Base-by-base conservation (phyloP, 2,888 invertebrate genomes). In the Hecatera dysodea region DNA sequence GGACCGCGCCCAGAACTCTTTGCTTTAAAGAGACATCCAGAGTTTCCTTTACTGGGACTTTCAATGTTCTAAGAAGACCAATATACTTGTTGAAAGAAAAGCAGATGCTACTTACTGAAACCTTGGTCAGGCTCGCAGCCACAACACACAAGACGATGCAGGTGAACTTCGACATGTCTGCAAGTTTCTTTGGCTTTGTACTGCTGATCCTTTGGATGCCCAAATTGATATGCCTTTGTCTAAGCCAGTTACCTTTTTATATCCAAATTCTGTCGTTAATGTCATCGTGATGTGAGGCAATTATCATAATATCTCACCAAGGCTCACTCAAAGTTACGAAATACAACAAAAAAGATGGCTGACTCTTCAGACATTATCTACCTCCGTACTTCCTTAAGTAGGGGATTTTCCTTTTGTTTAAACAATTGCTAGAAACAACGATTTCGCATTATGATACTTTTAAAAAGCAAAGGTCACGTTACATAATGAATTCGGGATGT, bases 371-470 rank as follows among this genome's bases (percentile, higher is more conserved):
- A 53, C 33, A 63, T 67, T 67, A 67, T 44, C 56, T 55, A 63
- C 59, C 27, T 56, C 55, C 64, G 29, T 60, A 70, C 48, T 78
- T 77, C 77, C 71, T 63, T 55, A 67, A 68, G 52, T 71, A 27
- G 46, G 64, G 66, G 80, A 82, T 89, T 60, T 87, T 85, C 15
- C 86, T 67, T 56, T 82, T 80, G 83, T 82, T 79, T 69, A 12
- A 52, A 56, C 44, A 57, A 56, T 72, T 63, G 50, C 50, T 62
- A 42, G 50, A 57, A 50, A 48, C 56, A 29, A 50, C 57, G 2
- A 72, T 62, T 72, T 64, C 11, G 24, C 36, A 27, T 46, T 60
- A 36, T n/a, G 62, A 67, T 6, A 2, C 29, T 29, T 29, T 29
- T 33, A 33, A 44, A 50, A 53, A 50, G 52, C 33, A 11, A 50